Conservation (phyloP, 2,113 vertebrate species). For the Neomonachus schauinslandi region DNA sequence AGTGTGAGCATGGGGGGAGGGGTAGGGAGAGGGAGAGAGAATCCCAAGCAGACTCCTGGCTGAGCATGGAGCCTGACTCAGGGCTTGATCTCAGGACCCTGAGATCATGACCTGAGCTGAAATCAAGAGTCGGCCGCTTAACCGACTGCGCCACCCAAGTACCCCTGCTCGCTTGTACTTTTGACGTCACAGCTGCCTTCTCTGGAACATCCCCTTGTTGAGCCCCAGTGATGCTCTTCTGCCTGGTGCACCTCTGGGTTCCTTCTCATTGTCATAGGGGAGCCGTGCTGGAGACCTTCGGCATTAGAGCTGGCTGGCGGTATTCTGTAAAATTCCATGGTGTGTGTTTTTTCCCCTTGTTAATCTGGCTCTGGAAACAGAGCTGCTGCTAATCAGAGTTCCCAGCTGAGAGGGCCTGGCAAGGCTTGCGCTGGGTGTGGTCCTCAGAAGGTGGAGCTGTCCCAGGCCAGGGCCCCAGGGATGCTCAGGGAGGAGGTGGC, state of each 20-base stretch:
- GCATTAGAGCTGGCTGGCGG: background rate
- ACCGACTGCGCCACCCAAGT: background rate
- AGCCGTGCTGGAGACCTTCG: background rate
- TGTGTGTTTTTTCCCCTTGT: background rate
- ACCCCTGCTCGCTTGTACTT: background rate
- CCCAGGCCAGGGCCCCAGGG: background rate
- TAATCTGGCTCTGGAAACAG: background rate
- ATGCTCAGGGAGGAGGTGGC: background rate
- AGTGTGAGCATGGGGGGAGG: fast-evolving
- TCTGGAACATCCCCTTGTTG: fast-evolving
- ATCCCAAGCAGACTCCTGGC: background rate
- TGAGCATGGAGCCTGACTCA: background rate
- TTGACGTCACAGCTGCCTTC: too few relatives aligned
- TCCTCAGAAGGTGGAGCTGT: background rate
- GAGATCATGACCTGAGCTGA: background rate
- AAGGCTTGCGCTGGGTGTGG: fast-evolving
- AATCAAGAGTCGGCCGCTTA: background rate
- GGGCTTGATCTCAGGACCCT: background rate
- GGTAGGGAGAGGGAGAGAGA: background rate
- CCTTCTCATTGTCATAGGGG: background rate
- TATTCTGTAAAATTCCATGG: conserved; percentile 50
- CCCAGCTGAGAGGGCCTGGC: background rate
- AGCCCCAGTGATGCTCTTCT: background rate
- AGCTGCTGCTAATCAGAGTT: background rate
- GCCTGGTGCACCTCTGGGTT: background rate